These are phyloP conservation scores for Isotomurus palustris DNA, from an alignment of 2,888 invertebrate species.

Conservation along the genomic window DNA sequence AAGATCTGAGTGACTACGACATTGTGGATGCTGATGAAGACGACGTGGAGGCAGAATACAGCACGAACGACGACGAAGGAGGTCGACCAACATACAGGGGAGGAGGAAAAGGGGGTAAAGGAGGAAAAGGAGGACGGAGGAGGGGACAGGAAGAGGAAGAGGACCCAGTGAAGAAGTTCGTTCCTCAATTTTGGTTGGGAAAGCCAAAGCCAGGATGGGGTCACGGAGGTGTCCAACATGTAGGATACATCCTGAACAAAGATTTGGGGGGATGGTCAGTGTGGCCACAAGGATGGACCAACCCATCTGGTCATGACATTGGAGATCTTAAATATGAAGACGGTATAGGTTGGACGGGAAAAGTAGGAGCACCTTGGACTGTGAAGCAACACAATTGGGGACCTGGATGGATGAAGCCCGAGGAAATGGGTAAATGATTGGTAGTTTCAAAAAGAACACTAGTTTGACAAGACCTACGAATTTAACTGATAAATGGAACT, in stretches of 20 bases:
- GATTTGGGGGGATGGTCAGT: conserved; percentile 20
- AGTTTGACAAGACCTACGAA: not conserved
- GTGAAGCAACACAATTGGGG: conserved; percentile 25
- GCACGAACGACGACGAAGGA: not conserved
- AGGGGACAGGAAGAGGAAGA: conserved; percentile 9
- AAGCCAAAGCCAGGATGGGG: conserved; percentile 12
- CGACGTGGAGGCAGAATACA: conserved; percentile 15
- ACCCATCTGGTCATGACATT: conserved; percentile 18
- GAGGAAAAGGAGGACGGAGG: conserved; percentile 3
- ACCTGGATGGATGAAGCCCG: conserved; percentile 16
- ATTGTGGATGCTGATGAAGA: conserved; percentile 9
- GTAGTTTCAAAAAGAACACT: not conserved
- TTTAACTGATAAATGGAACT: not conserved
- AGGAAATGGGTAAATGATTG: not conserved
- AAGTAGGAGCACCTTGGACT: conserved; percentile 30
- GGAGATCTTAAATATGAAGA: conserved; percentile 28
- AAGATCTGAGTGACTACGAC: conserved; percentile 12
- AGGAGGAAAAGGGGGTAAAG: not conserved
- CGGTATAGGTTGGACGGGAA: conserved; percentile 27
- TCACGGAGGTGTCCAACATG: not conserved
- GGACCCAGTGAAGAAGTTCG: conserved; percentile 2
- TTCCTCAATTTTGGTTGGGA: conserved; percentile 9
- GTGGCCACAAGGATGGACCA: conserved; percentile 28
- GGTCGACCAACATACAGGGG: conserved; percentile 1
- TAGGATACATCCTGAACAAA: conserved; percentile 1